Base-by-base conservation (phyloP, 2,797 vertebrate species). In the Rhynchonycteris naso region DNA sequence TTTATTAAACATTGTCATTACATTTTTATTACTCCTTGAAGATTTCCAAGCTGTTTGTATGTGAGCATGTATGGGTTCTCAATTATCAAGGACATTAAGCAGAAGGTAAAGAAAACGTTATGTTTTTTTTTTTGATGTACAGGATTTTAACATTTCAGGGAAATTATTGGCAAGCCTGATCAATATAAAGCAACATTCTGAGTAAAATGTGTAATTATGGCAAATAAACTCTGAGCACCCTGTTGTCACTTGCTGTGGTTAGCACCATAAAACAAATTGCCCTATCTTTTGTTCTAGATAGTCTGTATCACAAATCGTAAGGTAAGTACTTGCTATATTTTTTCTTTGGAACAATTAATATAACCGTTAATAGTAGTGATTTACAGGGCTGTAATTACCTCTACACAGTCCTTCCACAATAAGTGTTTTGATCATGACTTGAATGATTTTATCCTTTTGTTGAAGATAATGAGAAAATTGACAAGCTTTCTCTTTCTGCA, bases 41-140 rank as follows among this genome's bases (percentile, higher is more conserved):
- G 97, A 95, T 97, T 97, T 98, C 87, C 95, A 95, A 96, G 96
- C 94, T 88, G 92, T 98, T 98, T 97, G 58, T 96, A 83, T 97
- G 93, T 91, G 95, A 91, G 79, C 85, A 96, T 91, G 50, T 97
- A 88, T 78, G 87, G 75, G 61, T 91, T 97, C 93, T 98, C 88
- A 75, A 88, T 94, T 97, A 97, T 96, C 98, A 97, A 97, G 92
- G 97, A 91, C 93, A 96, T 96, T 95, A 98, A 97, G 21, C 96
- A 93, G 85, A 97, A 98, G 71, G 90, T 97, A 96, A 96, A 92
- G 82, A 75, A 97, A 98, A 97, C 90, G 82, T 85, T 61, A 66
- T 96, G 88, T 96, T 95, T 96, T 88, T 86, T 88, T 86, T 97
- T 98, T 96, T 97, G 91, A 97, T 79, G 74, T 97, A 93, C 38